Base-by-base conservation (phyloP, 2,888 invertebrate species). In the Morpho helenor region DNA sequence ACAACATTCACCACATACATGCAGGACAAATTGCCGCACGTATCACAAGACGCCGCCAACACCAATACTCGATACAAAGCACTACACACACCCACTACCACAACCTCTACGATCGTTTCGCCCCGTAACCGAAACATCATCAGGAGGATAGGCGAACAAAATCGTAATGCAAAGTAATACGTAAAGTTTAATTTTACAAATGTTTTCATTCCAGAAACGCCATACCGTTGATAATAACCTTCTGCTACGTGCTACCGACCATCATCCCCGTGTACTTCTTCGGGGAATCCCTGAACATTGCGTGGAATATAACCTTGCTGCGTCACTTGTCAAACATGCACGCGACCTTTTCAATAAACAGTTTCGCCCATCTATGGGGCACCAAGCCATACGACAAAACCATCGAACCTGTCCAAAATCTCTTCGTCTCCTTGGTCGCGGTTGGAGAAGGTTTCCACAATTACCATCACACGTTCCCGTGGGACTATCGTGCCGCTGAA, bases 161-260 rank as follows among this genome's bases (percentile, higher is more conserved):
- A 16, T 16, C 16, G 16, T 16, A 16, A 16, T 16, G 16, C 16
- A 16, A 16, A 1, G 16, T 16, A 16, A 16, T 16, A 16, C 16
- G 16, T 16, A 16, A 16, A 16, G 16, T 16, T 1, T 16, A 16
- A 16, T 16, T 16, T 16, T 2, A 16, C 16, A 16, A 16, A 16
- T 16, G 16, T 31, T 9, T 8, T 7, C 4, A 0, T 66, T 68
- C 6, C 72, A 88, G 93, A 66, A 89, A 92, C 75, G 95, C 95
- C 67, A 66, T 93, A 46, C 87, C 91, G 8, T 73, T 94, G 56
- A 92, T 94, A 71, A 82, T 93, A 0, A 55, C 92, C 1, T 91
- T 68, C 68, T 96, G 96, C 80, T 70, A 69, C 53, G 22, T 60
- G 0, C 59, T 72, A 4, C 72, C 72, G 1, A 71, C 72, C 3